Base-by-base conservation (phyloP, 2,113 vertebrate species). In the Antechinus stuartii region DNA sequence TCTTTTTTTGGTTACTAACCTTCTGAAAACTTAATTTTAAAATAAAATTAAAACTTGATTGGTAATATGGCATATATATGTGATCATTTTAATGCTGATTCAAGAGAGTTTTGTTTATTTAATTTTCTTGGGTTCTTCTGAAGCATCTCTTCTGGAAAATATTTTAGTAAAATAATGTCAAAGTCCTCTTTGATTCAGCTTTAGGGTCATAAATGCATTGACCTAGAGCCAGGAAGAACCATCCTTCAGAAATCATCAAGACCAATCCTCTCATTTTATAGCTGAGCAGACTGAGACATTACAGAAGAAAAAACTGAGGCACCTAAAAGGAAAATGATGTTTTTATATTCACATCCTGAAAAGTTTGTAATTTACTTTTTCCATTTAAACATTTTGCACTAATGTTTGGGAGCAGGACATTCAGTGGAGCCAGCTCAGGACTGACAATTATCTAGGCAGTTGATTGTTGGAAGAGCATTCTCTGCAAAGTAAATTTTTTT, bases 21-120 rank as follows among this genome's bases (percentile, higher is more conserved):
- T 94, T 46, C 30, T 47, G 93, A 91, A 93, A 95, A 89, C 90
- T 90, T 54, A 50, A 50, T 92, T 91, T 93, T 91, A 84, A 95
- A 94, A 22, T 92, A 90, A 68, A 93, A 25, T 91, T 90, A 96
- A 91, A 27, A 84, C 93, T 93, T 89, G 61, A 27, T 52, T 92
- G n/a, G 8, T 22, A 93, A 27, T 89, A 96, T 26, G 2, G 25
- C 76, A 93, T 57, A 76, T 92, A 25, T 23, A 94, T 94, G 93
- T 50, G 9, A 61, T 35, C 84, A 61, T 94, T 96, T 95, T 93
- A 92, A 9, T 54, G 93, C 3, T 47, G 54, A 68, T 84, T 0
- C 23, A 90, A 30, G 56, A 90, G 26, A 90, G 49, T 90, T 61
- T 68, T 91, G 50, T 25, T 92, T 95, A 50, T 91, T 25, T 84